These are phyloP conservation scores for Gastracanthus pulcherrimus DNA, from an alignment of 2,888 invertebrate species.

Conservation along the genomic window DNA sequence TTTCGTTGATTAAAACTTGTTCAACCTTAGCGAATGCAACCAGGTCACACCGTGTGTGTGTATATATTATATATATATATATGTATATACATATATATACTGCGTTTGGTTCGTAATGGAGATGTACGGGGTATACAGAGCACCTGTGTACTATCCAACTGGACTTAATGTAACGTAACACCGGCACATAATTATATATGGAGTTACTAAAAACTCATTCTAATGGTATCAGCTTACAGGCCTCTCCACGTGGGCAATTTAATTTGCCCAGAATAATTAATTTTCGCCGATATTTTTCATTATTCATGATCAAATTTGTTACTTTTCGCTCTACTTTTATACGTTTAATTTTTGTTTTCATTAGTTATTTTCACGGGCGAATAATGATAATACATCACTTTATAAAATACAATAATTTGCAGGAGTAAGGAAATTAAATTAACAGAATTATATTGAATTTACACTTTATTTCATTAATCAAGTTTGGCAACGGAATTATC, in stretches of 20 bases:
- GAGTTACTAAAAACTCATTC: slow-evolving; percentile 8
- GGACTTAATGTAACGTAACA: slow-evolving; percentile 39
- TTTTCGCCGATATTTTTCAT: not conserved
- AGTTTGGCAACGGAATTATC: no score
- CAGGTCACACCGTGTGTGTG: not conserved
- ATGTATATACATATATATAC: not conserved
- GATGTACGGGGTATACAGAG: not conserved
- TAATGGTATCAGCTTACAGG: slow-evolving; percentile 11
- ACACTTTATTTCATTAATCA: no score
- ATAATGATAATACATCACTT: no score
- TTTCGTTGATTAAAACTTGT: slow-evolving; percentile 42
- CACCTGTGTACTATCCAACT: slow-evolving; percentile 1
- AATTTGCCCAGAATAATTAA: not conserved
- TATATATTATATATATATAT: not conserved
- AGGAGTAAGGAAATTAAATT: no score
- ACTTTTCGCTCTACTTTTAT: no score
- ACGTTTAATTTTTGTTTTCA: not conserved
- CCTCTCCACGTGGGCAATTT: not conserved
- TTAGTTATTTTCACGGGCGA: no score
- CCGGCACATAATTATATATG: slow-evolving; percentile 5
- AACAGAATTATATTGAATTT: no score
- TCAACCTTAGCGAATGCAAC: not conserved
- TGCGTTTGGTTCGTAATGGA: not conserved
- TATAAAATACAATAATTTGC: no score
- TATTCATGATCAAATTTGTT: not conserved